Evolutionary conservation across 2,888 invertebrate species (phyloP), one percentile per base, ranked within the genome.

Genomic region (Hirtodrosophila alboralis): DNA sequence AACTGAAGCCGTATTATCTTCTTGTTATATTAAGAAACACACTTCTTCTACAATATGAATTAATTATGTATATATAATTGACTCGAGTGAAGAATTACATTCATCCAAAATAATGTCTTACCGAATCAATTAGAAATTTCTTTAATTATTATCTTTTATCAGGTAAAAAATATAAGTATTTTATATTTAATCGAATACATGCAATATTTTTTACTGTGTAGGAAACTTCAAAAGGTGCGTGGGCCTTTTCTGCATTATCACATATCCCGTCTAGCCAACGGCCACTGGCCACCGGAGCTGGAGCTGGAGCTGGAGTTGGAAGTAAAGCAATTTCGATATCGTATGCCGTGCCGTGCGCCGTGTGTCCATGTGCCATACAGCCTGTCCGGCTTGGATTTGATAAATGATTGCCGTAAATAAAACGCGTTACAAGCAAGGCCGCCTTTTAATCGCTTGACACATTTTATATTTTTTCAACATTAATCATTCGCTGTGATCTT

Each of bases 391-490:
- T 59, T 26, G 52, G 48, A 31, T 64, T 65, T 81, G 81, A 81
- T 81, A 76, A 81, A 81, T 84, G 85, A 79, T 75, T 59, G 78
- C 51, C 68, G 65, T 72, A 69, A 74, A 81, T 76, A 81, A 76
- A 70, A 61, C 66, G 64, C 59, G 57, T 63, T 69, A 60, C 72
- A 52, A 44, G 49, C 64, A 64, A 61, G 83, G 60, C 75, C 65
- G 66, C 59, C 79, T 83, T 23, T 84, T 84, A 81, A 84, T 84
- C 83, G 76, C 67, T 61, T 67, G 83, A 69, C 76, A 81, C 79
- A 72, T 76, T 79, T 81, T 72, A 77, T 76, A 71, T 71, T 75
- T 74, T 59, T 54, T 44, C 23, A 57, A 60, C 84, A 81, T 84
- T 84, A 81, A 84, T 81, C 84, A 81, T 84, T 58, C 57, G 64